Conservation (phyloP, 2,888 invertebrate genomes). For the Beris morrisii region DNA sequence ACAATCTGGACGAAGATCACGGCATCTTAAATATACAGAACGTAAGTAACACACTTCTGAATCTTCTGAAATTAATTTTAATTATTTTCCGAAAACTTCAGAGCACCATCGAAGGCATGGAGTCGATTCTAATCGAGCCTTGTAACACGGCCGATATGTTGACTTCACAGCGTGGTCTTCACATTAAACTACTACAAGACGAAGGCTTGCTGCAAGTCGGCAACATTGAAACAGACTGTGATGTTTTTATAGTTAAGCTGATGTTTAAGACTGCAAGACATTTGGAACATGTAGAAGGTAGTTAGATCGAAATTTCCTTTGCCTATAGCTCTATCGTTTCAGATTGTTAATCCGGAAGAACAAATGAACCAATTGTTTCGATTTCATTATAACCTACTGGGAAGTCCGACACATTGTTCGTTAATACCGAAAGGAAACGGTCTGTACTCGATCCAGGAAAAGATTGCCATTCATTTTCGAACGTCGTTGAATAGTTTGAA, state of each 20-base stretch:
- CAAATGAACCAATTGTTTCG: slow-evolving; percentile 38
- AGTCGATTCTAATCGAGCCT: slow-evolving; percentile 26
- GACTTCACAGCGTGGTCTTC: slow-evolving; percentile 51
- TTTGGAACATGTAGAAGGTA: slow-evolving; percentile 40
- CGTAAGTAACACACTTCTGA: not conserved
- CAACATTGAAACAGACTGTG: slow-evolving; percentile 48
- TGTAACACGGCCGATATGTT: slow-evolving; percentile 48
- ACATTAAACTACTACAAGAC: slow-evolving; percentile 50
- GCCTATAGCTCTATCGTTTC: not conserved
- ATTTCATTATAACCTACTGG: slow-evolving; percentile 49
- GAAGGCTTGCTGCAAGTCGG: slow-evolving; percentile 53
- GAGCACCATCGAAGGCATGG: not conserved
- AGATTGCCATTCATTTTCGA: slow-evolving; percentile 57
- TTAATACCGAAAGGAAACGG: slow-evolving; percentile 48
- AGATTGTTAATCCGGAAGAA: slow-evolving; percentile 43
- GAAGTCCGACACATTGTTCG: slow-evolving; percentile 48
- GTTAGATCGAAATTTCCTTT: not conserved
- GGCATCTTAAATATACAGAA: slow-evolving; percentile 38
- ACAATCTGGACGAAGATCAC: slow-evolving; percentile 16
- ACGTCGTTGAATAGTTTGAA: slow-evolving; percentile 55
- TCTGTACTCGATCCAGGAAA: slow-evolving; percentile 54
- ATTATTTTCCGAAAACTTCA: not conserved
- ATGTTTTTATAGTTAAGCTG: slow-evolving; percentile 50
- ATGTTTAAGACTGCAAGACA: slow-evolving; percentile 47
- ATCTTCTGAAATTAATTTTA: not conserved